Conservation (phyloP, 2,797 vertebrate species). For the Sebastes minor region DNA sequence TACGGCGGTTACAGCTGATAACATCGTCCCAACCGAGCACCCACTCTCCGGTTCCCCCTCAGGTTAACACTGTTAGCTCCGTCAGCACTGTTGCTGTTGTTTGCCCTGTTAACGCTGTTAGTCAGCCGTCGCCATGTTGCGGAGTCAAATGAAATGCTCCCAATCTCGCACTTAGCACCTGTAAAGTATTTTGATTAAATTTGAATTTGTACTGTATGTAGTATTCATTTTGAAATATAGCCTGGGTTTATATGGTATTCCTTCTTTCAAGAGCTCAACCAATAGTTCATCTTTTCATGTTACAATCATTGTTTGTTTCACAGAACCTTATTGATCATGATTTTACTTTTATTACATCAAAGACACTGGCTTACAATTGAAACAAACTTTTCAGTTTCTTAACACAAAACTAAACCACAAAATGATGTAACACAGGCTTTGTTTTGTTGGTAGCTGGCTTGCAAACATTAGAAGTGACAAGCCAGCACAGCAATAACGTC, state of each 20-base stretch:
- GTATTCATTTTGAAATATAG: not conserved
- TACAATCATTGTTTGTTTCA: not conserved
- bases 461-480: conserved; percentile 2
- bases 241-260: not conserved
- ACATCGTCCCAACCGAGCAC: too few species aligned
- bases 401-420: not conserved
- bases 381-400: not conserved
- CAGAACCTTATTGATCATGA: not conserved
- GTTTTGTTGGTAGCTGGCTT: not conserved
- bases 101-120: too few species aligned
- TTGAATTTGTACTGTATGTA: not conserved
- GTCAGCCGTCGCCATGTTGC: too few species aligned
- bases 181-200: not conserved
- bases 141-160: too few species aligned
- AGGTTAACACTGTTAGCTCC: too few species aligned
- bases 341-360: not conserved
- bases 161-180: too few species aligned
- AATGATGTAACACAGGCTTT: not conserved
- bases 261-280: not conserved
- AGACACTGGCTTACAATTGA: not conserved
- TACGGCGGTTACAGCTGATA: too few species aligned
- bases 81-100: too few species aligned
- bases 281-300: not conserved
- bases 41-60: too few species aligned
- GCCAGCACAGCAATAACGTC: not conserved